phyloP scores from a whole-genome alignment of 1,140 invertebrate species.

The Laupala kohalensis region DNA sequence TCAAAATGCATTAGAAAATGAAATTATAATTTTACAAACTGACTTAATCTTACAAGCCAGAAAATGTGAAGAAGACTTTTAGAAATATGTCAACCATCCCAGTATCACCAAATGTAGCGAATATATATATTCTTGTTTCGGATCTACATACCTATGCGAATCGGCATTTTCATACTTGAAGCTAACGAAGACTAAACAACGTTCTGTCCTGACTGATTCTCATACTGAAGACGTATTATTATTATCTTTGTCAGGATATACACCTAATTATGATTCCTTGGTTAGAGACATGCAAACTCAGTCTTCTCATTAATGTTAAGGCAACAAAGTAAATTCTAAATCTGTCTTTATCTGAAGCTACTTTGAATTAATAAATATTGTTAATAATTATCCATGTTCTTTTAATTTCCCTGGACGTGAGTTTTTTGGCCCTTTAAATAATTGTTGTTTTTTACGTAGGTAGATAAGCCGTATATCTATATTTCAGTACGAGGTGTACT shows the following conservation, averaged over 20 bases:
- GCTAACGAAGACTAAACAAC: constrained; percentile 4
- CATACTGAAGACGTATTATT: constrained; percentile 9
- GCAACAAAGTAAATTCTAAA: not conserved
- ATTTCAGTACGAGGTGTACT: no score
- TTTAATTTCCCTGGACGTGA: no score
- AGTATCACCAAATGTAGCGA: constrained; percentile 23
- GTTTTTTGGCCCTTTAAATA: no score
- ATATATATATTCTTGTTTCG: constrained; percentile 8
- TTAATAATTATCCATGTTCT: no score
- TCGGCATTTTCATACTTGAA: constrained; percentile 14
- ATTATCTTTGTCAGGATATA: constrained; percentile 11
- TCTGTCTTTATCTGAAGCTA: no score
- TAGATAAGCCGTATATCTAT: no score
- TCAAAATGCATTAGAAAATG: constrained; percentile 14
- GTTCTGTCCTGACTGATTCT: not conserved
- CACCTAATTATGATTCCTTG: constrained; percentile 12
- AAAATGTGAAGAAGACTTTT: constrained; percentile 12
- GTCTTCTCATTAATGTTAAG: constrained; percentile 8
- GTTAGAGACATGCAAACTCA: constrained; percentile 7
- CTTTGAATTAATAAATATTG: no score
- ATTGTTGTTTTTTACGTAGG: no score
- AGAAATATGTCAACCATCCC: constrained; percentile 21
- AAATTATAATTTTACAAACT: constrained; percentile 18
- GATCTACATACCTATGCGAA: constrained; percentile 12
- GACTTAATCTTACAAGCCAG: constrained; percentile 14